These are phyloP conservation scores for Ciconia stormi DNA, from an alignment of 2,113 vertebrate genomes.

Conservation along the genomic window DNA sequence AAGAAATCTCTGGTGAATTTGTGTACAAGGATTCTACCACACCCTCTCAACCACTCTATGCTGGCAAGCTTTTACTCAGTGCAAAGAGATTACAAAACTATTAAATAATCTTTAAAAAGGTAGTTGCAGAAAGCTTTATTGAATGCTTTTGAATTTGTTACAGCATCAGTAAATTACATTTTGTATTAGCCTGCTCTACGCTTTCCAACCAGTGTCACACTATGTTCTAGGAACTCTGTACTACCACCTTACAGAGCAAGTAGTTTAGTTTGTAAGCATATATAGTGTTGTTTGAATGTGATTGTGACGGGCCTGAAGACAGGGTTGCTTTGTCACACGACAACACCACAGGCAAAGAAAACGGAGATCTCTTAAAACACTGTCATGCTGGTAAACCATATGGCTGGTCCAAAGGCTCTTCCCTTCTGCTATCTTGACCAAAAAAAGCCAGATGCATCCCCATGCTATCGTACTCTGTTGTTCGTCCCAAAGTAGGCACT, in stretches of 20 bases:
- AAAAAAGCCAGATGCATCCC: not conserved
- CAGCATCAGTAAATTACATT: not conserved
- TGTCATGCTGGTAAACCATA: not conserved
- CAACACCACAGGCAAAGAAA: not conserved
- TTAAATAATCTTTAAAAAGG: not conserved
- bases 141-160: not conserved
- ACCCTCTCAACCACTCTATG: not conserved
- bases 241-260: not conserved
- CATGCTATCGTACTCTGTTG: not conserved
- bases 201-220: not conserved
- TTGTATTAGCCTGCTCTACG: not conserved
- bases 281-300: not conserved
- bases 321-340: not conserved
- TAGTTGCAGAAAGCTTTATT: conserved; percentile 43
- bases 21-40: not conserved
- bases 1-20: not conserved
- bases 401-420: not conserved
- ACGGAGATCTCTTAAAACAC: not conserved
- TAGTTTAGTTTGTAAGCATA: not conserved
- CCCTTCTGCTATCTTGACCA: not conserved
- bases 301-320: not conserved
- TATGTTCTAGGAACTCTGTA: not conserved
- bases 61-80: not conserved
- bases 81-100: not conserved
- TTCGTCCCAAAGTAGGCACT: not conserved